Evolutionary conservation across 2,888 invertebrate genomes (phyloP).

Genomic region (Cataglyphis altisquamis): DNA sequence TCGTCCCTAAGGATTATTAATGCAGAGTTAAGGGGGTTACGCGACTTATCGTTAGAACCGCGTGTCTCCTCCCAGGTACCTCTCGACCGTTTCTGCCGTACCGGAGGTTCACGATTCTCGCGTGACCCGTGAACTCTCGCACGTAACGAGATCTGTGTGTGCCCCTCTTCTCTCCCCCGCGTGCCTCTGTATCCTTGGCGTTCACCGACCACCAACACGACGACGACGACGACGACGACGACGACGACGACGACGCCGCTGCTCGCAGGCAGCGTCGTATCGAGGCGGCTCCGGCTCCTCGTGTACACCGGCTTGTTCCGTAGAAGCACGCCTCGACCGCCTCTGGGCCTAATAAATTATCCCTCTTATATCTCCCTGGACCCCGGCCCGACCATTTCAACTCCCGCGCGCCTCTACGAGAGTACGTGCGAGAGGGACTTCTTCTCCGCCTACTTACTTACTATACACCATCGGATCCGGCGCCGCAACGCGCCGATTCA

Average conservation of each 20-base stretch:
- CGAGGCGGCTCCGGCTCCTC: slow-evolving; percentile 44
- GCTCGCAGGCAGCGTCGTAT: slow-evolving; percentile 66
- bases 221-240: slow-evolving; percentile 24
- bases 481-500: slow-evolving; percentile 72
- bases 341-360: slow-evolving; percentile 83
- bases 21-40: slow-evolving; percentile 69
- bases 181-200: slow-evolving; percentile 29
- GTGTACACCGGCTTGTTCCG: slow-evolving; percentile 60
- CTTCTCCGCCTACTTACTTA: slow-evolving; percentile 23
- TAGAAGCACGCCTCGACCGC: slow-evolving; percentile 77
- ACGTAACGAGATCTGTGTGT: slow-evolving; percentile 81
- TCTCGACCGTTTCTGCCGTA: slow-evolving; percentile 71
- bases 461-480: slow-evolving; percentile 52
- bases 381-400: slow-evolving; percentile 75
- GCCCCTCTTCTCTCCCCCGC: slow-evolving; percentile 40
- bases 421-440: slow-evolving; percentile 61
- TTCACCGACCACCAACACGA: slow-evolving; percentile 61
- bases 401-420: slow-evolving; percentile 69
- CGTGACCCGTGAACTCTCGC: slow-evolving; percentile 84
- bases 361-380: slow-evolving; percentile 75
- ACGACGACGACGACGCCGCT: slow-evolving; percentile 1
- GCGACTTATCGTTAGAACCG: slow-evolving; percentile 74
- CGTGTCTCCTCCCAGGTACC: slow-evolving; percentile 68
- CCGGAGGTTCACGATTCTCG: slow-evolving; percentile 82
- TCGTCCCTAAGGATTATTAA: slow-evolving; percentile 71